These are phyloP conservation scores for Drosophila cognata DNA, from an alignment of 2,888 invertebrate genomes.

Conservation along the genomic window DNA sequence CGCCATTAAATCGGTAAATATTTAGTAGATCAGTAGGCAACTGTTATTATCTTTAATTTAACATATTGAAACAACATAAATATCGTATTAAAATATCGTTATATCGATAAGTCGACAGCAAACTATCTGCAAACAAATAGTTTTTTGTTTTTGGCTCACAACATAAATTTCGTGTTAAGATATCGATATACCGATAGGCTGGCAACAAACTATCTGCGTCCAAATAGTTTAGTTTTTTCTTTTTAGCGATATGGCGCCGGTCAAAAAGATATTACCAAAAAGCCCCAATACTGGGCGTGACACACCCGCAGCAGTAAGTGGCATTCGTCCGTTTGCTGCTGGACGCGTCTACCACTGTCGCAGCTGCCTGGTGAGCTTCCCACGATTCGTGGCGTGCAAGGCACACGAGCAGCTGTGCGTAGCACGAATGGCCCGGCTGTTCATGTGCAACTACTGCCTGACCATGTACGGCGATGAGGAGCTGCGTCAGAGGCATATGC, in stretches of 20 bases:
- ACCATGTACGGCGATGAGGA: slow-evolving; percentile 63
- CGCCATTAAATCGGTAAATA: not conserved
- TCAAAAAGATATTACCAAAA: slow-evolving; percentile 40
- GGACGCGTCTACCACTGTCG: slow-evolving; percentile 54
- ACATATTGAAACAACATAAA: not conserved
- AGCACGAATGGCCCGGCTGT: slow-evolving; percentile 37
- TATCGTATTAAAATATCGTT: not conserved
- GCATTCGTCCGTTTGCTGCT: not conserved
- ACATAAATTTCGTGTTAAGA: not conserved
- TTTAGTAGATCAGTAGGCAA: not conserved
- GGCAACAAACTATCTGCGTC: not conserved
- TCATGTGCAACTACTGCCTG: slow-evolving; percentile 60
- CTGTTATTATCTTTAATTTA: not conserved
- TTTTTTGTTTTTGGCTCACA: not conserved
- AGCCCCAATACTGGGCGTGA: not conserved
- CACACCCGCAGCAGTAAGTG: not conserved
- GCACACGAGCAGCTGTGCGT: slow-evolving; percentile 55
- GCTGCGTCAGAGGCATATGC: slow-evolving; percentile 50
- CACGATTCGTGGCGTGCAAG: slow-evolving; percentile 52
- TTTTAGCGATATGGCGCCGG: not conserved
- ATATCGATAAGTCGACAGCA: slow-evolving; percentile 6
- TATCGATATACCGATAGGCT: slow-evolving; percentile 10
- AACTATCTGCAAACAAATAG: not conserved
- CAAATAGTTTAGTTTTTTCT: not conserved
- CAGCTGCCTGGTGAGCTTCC: slow-evolving; percentile 45